Evolutionary conservation across 2,113 vertebrate species (phyloP).

Genomic region (Ptilorrhoa leucosticta): DNA sequence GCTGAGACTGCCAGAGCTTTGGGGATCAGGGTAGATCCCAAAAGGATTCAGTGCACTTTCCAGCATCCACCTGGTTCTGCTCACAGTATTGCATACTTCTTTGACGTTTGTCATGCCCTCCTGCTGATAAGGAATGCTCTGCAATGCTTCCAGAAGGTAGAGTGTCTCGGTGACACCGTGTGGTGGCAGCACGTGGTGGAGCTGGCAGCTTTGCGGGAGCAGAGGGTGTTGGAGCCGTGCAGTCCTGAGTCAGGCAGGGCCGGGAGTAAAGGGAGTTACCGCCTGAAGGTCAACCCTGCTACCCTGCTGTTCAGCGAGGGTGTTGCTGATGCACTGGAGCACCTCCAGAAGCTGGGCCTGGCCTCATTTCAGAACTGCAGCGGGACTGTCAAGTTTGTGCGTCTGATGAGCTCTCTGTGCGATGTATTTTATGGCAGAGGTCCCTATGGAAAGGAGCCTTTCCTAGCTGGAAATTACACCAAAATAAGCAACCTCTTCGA

Average conservation of each 20-base stretch:
- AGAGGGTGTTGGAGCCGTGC: not conserved
- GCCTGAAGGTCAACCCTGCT: slow-evolving; percentile 46
- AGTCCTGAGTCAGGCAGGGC: not conserved
- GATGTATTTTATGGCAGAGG: slow-evolving; percentile 24
- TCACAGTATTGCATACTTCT: slow-evolving; percentile 32
- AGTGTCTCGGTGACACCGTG: not conserved
- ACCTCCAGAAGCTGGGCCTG: slow-evolving; percentile 41
- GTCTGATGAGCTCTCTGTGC: slow-evolving; percentile 40
- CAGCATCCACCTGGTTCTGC: slow-evolving; percentile 36
- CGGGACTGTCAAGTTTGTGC: slow-evolving; percentile 45
- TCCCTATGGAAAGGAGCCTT: not conserved
- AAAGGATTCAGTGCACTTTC: slow-evolving; percentile 48
- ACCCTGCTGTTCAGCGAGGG: slow-evolving; percentile 54
- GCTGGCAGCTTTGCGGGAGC: slow-evolving; percentile 3
- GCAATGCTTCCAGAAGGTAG: slow-evolving; percentile 48
- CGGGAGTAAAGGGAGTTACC: not conserved
- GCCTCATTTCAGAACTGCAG: slow-evolving; percentile 50
- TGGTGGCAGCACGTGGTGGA: slow-evolving; percentile 61
- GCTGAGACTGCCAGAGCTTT: slow-evolving; percentile 50
- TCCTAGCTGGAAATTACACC: slow-evolving; percentile 1
- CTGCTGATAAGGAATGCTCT: slow-evolving; percentile 56
- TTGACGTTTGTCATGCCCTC: slow-evolving; percentile 47
- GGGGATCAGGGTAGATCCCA: slow-evolving; percentile 22
- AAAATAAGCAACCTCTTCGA: slow-evolving; percentile 42
- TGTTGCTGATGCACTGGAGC: slow-evolving; percentile 21